Evolutionary conservation across 2,113 vertebrate genomes (phyloP), one percentile per base, ranked within the genome.

Genomic region (Corythaeola cristata): DNA sequence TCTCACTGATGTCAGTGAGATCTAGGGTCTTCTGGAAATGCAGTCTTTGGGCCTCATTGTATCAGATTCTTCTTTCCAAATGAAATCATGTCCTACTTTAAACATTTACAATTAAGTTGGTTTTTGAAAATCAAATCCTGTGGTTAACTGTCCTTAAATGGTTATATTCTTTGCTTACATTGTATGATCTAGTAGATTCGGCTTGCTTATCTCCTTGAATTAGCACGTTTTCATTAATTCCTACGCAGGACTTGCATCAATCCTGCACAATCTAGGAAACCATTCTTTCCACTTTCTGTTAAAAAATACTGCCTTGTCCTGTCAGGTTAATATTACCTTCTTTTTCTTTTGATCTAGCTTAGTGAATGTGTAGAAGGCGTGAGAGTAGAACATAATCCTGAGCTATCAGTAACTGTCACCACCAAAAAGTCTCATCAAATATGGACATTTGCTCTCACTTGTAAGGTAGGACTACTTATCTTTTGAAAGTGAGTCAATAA

Each of bases 401-500:
- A 98, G 88, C 98, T 99, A 19, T 99, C 99, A 3, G 98, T 99
- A 74, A 99, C 99, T 5, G 99, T 99, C 97, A 99, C 98, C 98
- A 98, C 99, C 98, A 99, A 99, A 98, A 99, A 99, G 72, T 99
- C 99, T 50, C 98, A 99, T 88, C 99, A 99, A 97, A 99, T 98
- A 8, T 99, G 99, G 99, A 99, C 98, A 32, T 99, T 99, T 97
- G 99, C 98, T 92, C 98, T 99, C 96, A 99, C 98, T 76, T 99
- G 99, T 98, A 99, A 99, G 99, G 99, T 99, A 99, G 45, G 98
- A 91, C 23, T 75, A 63, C 56, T 92, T 66, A 72, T 37, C 35
- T 94, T 87, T 90, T 94, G 39, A 76, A 93, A 74, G 33, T 27
- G 44, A 35, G 41, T 80, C 26, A 73, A 2, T 72, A 81, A 66